Conservation (phyloP, 1,140 invertebrate genomes). For the Nasonia giraulti region DNA sequence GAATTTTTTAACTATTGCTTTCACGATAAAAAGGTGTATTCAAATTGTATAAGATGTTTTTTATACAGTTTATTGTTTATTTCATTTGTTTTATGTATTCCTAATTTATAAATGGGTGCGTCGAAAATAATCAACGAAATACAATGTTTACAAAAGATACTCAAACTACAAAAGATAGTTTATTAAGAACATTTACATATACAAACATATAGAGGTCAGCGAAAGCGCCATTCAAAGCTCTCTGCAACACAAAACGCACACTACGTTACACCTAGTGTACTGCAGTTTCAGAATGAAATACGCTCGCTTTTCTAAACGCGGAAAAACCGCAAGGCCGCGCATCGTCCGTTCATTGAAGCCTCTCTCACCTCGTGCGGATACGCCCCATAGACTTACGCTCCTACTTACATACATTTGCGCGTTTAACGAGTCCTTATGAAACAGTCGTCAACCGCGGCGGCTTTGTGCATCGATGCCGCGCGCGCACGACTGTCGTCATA, state of each 20-base stretch:
- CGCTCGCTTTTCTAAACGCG: slow-evolving; percentile 13
- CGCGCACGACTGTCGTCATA: slow-evolving; percentile 7
- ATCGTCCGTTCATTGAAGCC: slow-evolving; percentile 31
- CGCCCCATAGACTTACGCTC: no score
- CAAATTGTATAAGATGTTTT: no score
- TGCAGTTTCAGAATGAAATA: slow-evolving; percentile 18
- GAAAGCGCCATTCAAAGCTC: not conserved
- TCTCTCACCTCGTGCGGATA: not conserved
- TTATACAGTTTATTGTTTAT: no score
- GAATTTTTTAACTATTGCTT: not conserved
- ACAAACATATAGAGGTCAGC: no score
- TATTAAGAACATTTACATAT: no score
- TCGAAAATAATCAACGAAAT: no score
- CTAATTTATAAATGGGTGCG: no score
- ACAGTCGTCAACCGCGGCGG: slow-evolving; percentile 4
- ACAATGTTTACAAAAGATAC: no score
- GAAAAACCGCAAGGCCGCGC: slow-evolving; percentile 25
- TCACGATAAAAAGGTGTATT: not conserved
- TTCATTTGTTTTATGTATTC: no score
- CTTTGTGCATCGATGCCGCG: not conserved
- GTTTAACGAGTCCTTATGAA: slow-evolving; percentile 49
- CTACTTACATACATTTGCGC: slow-evolving; percentile 6
- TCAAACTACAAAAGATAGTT: no score
- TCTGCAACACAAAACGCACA: not conserved
- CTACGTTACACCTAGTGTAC: no score